Evolutionary conservation across 2,888 invertebrate species (phyloP), one percentile per base, ranked within the genome.

Genomic region (Dioctria rufipes): DNA sequence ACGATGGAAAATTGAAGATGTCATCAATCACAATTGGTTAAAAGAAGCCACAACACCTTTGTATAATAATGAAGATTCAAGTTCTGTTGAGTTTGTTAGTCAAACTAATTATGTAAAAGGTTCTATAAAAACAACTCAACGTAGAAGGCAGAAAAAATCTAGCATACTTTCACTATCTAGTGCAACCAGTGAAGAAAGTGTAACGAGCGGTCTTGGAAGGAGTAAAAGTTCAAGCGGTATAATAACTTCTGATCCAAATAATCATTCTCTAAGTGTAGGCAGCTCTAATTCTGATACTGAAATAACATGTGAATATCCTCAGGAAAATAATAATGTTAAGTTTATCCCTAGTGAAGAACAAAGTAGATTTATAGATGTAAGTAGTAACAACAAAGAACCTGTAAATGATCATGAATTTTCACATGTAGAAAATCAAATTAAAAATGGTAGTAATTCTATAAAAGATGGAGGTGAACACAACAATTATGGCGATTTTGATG

Each of bases 1-100:
- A 43, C 73, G 78, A 25, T 42, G 13, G 39, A 77, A 60, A 54
- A 80, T 80, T 79, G 71, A 71, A 2, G 81, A 94, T 81, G 90
- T 97, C 80, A 88, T 92, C 9, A 89, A 89, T n/a, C 93, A 94
- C 86, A 89, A 91, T 42, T 95, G 95, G 95, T 77, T 82, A 51
- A 78, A 66, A 63, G 39, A 81, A 66, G 71, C 71, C 54, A 77
- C 80, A 81, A 80, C 37, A 51, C 54, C 81, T 39, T 8, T 63
- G 37, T 77, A 77, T 11, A 42, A 75, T 60, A 46, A 77, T 37
- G 77, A 77, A 13, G 77, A 77, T 46, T 77, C 77, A 11, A 39
- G 49, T 77, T 61, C 61, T 46, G 77, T 77, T n/a, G 63, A 77
- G 13, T 77, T 77, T n/a, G 39, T 77, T 40, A 73, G 73, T 58